Conservation (phyloP, 2,797 vertebrate genomes). For the Eleutherodactylus coqui region DNA sequence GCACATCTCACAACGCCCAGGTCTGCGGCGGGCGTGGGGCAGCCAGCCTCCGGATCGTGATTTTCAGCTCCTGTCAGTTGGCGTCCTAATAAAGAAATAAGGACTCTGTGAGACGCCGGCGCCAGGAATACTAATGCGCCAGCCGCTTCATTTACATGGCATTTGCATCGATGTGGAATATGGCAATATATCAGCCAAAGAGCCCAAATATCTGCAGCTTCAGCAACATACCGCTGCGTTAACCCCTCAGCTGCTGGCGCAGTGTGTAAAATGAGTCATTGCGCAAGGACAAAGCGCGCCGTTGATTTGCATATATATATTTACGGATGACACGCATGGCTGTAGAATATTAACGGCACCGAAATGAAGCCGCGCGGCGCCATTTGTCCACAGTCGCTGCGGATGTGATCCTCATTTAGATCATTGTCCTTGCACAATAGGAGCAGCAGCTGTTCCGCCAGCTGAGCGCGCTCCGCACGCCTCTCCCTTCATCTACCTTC, state of each 20-base stretch:
- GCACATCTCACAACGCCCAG: conserved; percentile 74
- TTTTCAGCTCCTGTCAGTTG: conserved; percentile 74
- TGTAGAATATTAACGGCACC: conserved; percentile 10
- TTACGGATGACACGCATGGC: conserved; percentile 35
- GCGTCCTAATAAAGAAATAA: conserved; percentile 69
- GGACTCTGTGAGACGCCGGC: too few relatives aligned
- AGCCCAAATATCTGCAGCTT: neutral
- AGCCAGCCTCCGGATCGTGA: conserved; percentile 67
- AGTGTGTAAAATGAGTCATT: too few relatives aligned
- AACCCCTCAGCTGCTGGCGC: neutral
- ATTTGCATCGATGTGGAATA: too few relatives aligned
- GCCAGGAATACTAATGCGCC: too few relatives aligned
- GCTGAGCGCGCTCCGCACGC: too few relatives aligned
- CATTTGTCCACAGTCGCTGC: too few relatives aligned
- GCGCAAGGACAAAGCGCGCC: neutral
- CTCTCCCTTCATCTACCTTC: conserved; percentile 72
- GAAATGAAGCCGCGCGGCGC: neutral
- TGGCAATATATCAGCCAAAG: neutral
- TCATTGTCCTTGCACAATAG: neutral
- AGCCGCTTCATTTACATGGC: too few relatives aligned
- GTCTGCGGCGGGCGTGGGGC: conserved; percentile 79
- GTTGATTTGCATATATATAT: too few relatives aligned
- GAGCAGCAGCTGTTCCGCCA: neutral
- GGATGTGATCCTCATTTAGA: conserved; percentile 32
- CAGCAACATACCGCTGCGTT: neutral